Conservation (phyloP, 2,888 invertebrate species). For the Lithophane socia region DNA sequence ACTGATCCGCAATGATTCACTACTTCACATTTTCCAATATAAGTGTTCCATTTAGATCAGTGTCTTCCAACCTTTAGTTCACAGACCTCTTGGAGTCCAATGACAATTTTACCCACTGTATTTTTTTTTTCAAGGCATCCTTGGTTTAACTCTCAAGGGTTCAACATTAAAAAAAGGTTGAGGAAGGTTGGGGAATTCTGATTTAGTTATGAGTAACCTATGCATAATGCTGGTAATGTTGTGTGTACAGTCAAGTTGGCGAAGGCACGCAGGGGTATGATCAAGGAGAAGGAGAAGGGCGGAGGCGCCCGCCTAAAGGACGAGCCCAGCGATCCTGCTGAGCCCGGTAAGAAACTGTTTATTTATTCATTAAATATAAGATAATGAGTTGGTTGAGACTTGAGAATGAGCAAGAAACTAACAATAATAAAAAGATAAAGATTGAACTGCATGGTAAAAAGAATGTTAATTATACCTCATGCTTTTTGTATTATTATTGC, state of each 20-base stretch:
- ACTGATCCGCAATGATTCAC: slow-evolving; percentile 4
- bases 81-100: neutral
- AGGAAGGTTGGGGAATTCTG: neutral
- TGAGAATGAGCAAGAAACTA: neutral
- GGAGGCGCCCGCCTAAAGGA: slow-evolving; percentile 89
- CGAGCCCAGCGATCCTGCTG: slow-evolving; percentile 88
- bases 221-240: slow-evolving; percentile 45
- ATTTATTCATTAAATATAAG: neutral
- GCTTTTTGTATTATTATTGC: neutral
- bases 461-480: neutral
- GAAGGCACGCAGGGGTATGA: slow-evolving; percentile 91
- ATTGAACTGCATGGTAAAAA: neutral
- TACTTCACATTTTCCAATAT: neutral
- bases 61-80: neutral
- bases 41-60: neutral
- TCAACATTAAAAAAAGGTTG: neutral
- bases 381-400: neutral
- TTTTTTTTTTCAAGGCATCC: no score
- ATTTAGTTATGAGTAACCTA: neutral
- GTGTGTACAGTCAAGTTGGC: slow-evolving; percentile 89
- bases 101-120: neutral
- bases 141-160: neutral
- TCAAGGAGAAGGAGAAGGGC: slow-evolving; percentile 91
- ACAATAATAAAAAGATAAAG: neutral
- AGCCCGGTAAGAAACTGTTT: slow-evolving; percentile 81